Percentiles rank a stretch among this genome's conserved stretches.
Evolutionary conservation across 1,140 invertebrate genomes (phyloP).

Genomic region (Aleiodes sp.): DNA sequence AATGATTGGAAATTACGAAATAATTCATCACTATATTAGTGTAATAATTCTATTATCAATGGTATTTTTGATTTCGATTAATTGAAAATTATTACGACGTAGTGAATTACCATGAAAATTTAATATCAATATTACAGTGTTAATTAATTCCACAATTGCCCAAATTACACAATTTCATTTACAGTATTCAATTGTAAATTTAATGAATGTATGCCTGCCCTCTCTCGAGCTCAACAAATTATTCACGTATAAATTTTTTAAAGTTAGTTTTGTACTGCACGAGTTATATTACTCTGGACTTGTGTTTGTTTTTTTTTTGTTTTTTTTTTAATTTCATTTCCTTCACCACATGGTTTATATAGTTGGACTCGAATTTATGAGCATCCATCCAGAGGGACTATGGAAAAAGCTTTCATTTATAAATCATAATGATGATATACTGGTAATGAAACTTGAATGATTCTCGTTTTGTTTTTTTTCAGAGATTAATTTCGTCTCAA

Average conservation of each 20-base stretch:
- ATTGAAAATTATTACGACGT: too few relatives aligned
- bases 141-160: neutral
- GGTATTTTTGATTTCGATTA: too few relatives aligned
- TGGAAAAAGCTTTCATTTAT: conserved; percentile 3
- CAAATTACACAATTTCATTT: neutral
- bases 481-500: too few relatives aligned
- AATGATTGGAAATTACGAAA: too few relatives aligned
- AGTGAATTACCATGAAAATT: neutral
- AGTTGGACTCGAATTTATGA: conserved; percentile 1
- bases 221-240: neutral
- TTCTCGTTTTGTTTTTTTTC: neutral
- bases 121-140: neutral
- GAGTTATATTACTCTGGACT: neutral
- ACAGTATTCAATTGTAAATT: neutral
- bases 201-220: neutral
- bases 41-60: too few relatives aligned
- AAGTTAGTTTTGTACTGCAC: neutral
- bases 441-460: neutral
- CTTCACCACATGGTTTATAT: neutral
- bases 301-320: conserved; percentile 13
- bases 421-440: neutral
- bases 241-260: neutral
- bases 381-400: conserved; percentile 2
- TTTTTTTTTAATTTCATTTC: too few relatives aligned
- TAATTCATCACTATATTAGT: too few relatives aligned